Base-by-base conservation (phyloP, 1,140 invertebrate species). In the Forficula auricularia region DNA sequence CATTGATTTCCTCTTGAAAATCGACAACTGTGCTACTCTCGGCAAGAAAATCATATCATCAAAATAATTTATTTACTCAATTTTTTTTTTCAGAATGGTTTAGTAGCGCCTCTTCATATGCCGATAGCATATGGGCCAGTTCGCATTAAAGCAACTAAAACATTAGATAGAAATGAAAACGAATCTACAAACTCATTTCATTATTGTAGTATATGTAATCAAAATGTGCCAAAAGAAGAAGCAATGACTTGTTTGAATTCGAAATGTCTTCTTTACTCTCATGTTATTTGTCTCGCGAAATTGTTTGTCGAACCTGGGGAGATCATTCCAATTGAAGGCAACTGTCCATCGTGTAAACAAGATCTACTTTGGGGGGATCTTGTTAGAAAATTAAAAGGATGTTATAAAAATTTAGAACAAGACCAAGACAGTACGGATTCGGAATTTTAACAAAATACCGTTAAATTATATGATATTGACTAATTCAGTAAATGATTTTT, bases 301-400 rank as follows among this genome's bases (percentile, higher is more conserved):
- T 48, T 63, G 46, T 82, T 87, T 57, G 60, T 77, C 7, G 51
- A 62, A 18, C 54, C 67, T 1, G 70, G 70, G 3, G 71, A 75
- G 53, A 77, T 77, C 57, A 57, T 92, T 12, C 86, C 87, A 1
- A 59, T 90, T n/a, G 68, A 76, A 40, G 85, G 85, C 1, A 54
- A 52, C 8, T 91, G 88, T 62, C 84, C 84, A 0, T 60, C 62
- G 19, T 91, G 88, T 61, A 53, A 66, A 8, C 62, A 54, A 1
- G 60, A 59, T 1, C 53, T 85, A 12, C 66, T 82, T 35, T 92
- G 88, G 88, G 82, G 81, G 34, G 81, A 88, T 60, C 57, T 91
- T 12, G 70, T 92, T 38, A 66, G 76, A 40, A 79, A 77, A 58
- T 77, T 74, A 58, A 77, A 73, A 41, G 81, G 82, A 6, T 84